These are phyloP conservation scores for Taenioides sp. DNA, from an alignment of 2,797 vertebrate species.

Conservation along the genomic window DNA sequence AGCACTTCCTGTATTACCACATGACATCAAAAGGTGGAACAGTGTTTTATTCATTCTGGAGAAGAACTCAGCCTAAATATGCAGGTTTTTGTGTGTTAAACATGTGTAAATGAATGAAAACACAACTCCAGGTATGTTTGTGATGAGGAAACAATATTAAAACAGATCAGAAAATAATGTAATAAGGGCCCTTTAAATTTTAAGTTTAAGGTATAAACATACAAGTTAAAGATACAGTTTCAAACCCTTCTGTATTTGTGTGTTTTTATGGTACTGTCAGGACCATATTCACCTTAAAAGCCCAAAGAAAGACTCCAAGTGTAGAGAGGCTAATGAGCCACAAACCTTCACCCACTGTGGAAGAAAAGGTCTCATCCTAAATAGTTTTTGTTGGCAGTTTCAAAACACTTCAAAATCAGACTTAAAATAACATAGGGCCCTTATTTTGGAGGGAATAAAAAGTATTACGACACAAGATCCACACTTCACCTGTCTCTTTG, in stretches of 20 bases:
- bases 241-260: neutral
- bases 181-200: too few species aligned
- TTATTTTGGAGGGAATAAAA: slow-evolving; percentile 43
- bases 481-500: slow-evolving; percentile 35
- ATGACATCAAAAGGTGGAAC: too few species aligned
- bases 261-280: slow-evolving; percentile 6
- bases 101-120: too few species aligned
- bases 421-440: slow-evolving; percentile 19
- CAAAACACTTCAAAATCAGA: slow-evolving; percentile 21
- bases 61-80: too few species aligned
- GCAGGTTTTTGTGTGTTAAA: too few species aligned
- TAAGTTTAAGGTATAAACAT: neutral
- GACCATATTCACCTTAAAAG: slow-evolving; percentile 21
- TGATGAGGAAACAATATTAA: too few species aligned
- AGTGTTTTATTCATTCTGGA: too few species aligned
- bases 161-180: too few species aligned
- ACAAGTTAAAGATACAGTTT: neutral
- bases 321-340: slow-evolving; percentile 33
- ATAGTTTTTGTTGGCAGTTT: slow-evolving; percentile 44
- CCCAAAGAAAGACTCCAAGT: slow-evolving; percentile 9
- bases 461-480: neutral
- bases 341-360: slow-evolving; percentile 9
- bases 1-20: too few species aligned
- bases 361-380: slow-evolving; percentile 21
- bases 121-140: too few species aligned